These are phyloP conservation scores for Tupaia tana DNA, from an alignment of 2,113 vertebrate genomes.

Conservation along the genomic window DNA sequence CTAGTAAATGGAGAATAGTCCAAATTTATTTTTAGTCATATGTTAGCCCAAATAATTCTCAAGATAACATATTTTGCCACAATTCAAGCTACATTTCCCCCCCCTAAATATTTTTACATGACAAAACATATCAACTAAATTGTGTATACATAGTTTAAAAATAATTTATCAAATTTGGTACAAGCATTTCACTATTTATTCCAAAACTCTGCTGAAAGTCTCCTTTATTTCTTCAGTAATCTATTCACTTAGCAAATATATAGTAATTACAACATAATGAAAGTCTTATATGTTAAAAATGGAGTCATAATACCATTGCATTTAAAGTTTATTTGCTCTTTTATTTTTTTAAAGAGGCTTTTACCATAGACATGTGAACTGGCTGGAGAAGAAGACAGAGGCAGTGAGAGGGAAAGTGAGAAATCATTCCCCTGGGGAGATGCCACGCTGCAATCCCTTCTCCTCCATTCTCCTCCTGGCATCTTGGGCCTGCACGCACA, in stretches of 20 bases:
- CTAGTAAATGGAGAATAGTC: neutral
- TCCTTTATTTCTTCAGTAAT: neutral
- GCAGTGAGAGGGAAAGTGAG: no score
- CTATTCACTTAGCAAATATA: neutral
- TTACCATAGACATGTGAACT: no score
- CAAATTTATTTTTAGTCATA: neutral
- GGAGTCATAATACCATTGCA: neutral
- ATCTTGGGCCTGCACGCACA: no score
- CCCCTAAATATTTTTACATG: neutral
- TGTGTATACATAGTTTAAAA: neutral
- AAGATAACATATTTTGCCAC: neutral
- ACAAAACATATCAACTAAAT: neutral
- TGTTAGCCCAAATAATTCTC: neutral
- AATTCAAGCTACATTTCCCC: neutral
- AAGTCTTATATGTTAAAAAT: neutral
- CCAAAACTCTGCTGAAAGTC: neutral
- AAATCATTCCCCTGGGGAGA: no score
- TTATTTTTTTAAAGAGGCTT: neutral
- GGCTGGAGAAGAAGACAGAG: no score
- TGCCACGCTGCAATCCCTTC: no score
- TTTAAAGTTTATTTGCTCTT: neutral
- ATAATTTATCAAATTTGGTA: constrained; percentile 38
- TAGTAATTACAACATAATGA: neutral
- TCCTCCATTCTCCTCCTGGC: no score
- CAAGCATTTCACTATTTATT: neutral